Conservation (phyloP, 2,113 vertebrate genomes). For the Nicator chloris region DNA sequence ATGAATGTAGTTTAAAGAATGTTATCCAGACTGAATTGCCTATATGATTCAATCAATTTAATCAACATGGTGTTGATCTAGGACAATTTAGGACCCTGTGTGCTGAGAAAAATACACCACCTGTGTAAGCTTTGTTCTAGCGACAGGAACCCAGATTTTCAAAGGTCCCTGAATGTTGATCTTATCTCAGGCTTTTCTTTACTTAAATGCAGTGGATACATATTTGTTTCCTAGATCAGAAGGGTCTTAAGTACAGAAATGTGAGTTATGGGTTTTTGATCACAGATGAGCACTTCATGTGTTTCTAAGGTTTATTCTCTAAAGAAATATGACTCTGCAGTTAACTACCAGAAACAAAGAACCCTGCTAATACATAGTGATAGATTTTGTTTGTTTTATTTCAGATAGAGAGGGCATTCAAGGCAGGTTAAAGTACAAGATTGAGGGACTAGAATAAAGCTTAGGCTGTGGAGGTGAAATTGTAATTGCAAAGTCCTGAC, state of each 20-base stretch:
- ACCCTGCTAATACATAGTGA: neutral
- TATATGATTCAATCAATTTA: neutral
- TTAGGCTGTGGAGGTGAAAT: neutral
- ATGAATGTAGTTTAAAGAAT: neutral
- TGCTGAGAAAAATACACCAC: neutral
- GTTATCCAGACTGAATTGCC: neutral
- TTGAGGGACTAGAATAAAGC: neutral
- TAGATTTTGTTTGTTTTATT: neutral
- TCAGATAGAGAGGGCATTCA: neutral
- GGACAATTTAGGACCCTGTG: neutral
- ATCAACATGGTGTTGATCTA: neutral
- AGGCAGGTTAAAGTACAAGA: neutral
- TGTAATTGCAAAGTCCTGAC: slow-evolving; percentile 25
- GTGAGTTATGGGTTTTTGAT: neutral
- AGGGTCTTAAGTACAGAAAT: neutral
- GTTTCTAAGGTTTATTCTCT: neutral
- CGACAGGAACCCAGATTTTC: neutral
- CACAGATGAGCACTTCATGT: neutral
- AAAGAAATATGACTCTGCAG: neutral
- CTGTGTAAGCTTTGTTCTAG: neutral
- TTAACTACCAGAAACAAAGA: neutral
- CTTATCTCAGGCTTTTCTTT: neutral
- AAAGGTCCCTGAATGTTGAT: neutral
- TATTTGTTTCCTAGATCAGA: neutral
- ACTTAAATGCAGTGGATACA: neutral